Conservation (phyloP, 2,113 vertebrate species). For the Centropus unirufus region DNA sequence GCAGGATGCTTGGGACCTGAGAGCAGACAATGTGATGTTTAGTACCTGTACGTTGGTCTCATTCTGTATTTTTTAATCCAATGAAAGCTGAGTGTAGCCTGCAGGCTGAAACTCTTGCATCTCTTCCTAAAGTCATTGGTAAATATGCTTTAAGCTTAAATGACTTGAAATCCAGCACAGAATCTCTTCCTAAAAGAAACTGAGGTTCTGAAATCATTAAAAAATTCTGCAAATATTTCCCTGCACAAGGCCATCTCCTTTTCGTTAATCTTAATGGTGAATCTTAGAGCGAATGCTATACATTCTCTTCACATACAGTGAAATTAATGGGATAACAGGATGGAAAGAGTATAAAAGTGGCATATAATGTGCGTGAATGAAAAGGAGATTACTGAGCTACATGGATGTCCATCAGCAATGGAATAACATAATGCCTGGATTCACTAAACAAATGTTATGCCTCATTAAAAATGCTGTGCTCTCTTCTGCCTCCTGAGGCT, state of each 20-base stretch:
- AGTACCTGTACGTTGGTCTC: background rate
- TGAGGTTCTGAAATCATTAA: background rate
- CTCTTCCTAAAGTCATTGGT: background rate
- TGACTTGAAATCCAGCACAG: background rate
- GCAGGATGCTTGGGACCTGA: background rate
- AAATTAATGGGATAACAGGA: background rate
- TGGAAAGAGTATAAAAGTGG: background rate
- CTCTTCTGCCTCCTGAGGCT: constrained; percentile 10
- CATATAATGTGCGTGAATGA: background rate
- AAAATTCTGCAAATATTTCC: background rate
- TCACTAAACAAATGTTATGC: constrained; percentile 9
- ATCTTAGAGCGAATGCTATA: background rate
- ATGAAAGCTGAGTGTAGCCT: background rate
- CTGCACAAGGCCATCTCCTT: background rate
- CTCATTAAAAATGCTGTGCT: constrained; percentile 1
- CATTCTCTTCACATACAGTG: background rate
- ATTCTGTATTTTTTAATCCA: background rate
- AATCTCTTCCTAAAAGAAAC: background rate
- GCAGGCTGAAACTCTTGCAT: background rate
- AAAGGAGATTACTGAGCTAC: background rate
- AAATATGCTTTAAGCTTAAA: background rate
- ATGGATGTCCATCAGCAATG: background rate
- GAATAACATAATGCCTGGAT: background rate
- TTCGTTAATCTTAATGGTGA: background rate
- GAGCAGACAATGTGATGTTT: background rate